Percentiles rank a stretch among this genome's conserved stretches.
Evolutionary conservation across 2,113 vertebrate genomes (phyloP).

Genomic region (Phaethon lepturus): DNA sequence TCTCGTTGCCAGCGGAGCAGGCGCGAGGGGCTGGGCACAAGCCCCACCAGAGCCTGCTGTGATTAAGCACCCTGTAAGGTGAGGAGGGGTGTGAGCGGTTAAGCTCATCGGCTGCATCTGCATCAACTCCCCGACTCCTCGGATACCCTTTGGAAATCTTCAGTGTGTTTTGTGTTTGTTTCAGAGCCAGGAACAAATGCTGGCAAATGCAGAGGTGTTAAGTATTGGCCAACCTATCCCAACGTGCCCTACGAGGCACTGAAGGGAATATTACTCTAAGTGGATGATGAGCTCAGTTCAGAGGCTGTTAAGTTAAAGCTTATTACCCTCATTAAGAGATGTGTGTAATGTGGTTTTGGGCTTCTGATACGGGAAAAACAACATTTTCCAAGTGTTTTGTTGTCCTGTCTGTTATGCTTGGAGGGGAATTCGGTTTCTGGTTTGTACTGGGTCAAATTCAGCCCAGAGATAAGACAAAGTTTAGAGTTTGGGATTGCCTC

Average conservation of each 20-base stretch:
- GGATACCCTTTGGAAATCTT: constrained; percentile 5
- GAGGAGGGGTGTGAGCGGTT: neutral
- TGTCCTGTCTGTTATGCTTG: neutral
- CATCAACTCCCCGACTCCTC: neutral
- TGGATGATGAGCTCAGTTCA: constrained; percentile 49
- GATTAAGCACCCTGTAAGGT: constrained; percentile 25
- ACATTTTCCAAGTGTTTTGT: constrained; percentile 9
- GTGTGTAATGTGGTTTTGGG: constrained; percentile 10
- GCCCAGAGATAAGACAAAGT: neutral
- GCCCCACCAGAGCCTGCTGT: neutral
- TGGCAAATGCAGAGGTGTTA: constrained; percentile 50
- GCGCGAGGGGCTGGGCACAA: neutral
- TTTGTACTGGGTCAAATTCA: neutral
- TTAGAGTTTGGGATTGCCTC: neutral
- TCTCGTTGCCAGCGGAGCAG: neutral
- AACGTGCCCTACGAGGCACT: neutral
- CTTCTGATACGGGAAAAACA: constrained; percentile 9
- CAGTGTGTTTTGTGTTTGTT: neutral
- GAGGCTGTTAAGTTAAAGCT: constrained; percentile 35
- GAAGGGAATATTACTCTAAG: constrained; percentile 28
- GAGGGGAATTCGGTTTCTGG: constrained; percentile 13
- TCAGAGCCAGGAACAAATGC: constrained; percentile 34
- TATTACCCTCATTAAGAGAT: constrained; percentile 44
- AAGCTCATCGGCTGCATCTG: neutral
- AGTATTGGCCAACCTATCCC: constrained; percentile 24